A percentile compares a stretch with the other conserved stretches of the same genome.
Evolutionary conservation across 2,113 vertebrate genomes (phyloP).

Genomic region (Phoxinus phoxinus): DNA sequence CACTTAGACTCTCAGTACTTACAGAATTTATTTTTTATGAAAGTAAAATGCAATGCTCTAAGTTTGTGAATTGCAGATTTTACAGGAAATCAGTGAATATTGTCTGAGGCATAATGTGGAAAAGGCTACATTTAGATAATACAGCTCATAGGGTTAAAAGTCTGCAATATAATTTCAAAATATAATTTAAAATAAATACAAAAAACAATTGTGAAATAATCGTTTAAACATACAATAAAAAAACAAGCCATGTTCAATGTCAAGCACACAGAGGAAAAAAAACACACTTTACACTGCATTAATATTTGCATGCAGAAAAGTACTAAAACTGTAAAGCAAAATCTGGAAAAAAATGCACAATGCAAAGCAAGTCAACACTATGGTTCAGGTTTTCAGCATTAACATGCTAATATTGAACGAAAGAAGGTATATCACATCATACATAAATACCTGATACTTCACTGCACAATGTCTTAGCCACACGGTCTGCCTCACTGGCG

Average conservation of each 20-base stretch:
- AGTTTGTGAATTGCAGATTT: not conserved
- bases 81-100: not conserved
- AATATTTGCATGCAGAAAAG: not conserved
- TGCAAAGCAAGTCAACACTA: not conserved
- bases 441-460: constrained; percentile 83
- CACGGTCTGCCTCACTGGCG: constrained; percentile 74
- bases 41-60: not conserved
- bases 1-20: not conserved
- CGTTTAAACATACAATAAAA: not conserved
- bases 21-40: not conserved
- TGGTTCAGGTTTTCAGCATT: not conserved
- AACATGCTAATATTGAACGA: constrained; percentile 42
- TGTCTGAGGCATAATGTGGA: not conserved
- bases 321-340: not conserved
- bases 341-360: not conserved
- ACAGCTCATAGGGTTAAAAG: no score
- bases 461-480: constrained; percentile 84
- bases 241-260: not conserved
- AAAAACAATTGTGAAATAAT: not conserved
- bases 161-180: not conserved
- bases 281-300: not conserved
- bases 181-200: not conserved
- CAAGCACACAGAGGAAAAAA: not conserved
- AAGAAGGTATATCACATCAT: constrained; percentile 56
- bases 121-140: not conserved